Percentiles rank a stretch among this genome's conserved stretches.
These are phyloP conservation scores for Mesoclemmys tuberculata DNA, from an alignment of 2,113 vertebrate genomes.

Conservation along the genomic window DNA sequence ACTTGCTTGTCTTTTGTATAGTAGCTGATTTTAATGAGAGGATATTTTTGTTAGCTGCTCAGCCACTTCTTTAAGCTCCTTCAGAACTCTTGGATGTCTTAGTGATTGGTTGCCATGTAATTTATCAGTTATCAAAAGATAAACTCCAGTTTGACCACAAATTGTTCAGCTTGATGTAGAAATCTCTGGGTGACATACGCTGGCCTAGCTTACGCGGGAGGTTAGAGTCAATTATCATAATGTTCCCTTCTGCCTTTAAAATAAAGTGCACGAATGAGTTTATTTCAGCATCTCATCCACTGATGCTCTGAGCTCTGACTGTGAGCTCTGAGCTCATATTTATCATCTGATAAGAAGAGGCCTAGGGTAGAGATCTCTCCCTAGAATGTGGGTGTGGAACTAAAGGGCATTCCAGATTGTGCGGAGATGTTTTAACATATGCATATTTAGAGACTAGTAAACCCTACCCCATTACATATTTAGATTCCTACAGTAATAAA, in stretches of 20 bases:
- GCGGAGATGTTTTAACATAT: constrained; percentile 17
- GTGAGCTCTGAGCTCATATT: too few species aligned
- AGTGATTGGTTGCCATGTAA: too few species aligned
- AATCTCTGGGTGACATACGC: not conserved
- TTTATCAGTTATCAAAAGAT: not conserved
- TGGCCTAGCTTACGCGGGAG: too few species aligned
- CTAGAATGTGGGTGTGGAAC: not conserved
- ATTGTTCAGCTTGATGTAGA: not conserved
- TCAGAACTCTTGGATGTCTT: not conserved
- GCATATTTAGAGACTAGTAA: not conserved
- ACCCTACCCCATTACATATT: constrained; percentile 15
- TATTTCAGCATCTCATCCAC: not conserved
- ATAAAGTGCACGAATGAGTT: not conserved
- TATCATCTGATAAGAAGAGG: too few species aligned
- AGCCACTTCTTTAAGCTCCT: not conserved
- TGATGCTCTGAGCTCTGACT: not conserved
- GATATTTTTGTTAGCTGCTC: not conserved
- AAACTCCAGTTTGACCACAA: not conserved
- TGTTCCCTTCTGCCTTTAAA: not conserved
- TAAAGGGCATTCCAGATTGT: not conserved
- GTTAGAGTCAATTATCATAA: not conserved
- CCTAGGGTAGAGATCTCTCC: not conserved
- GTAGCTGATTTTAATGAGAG: not conserved
- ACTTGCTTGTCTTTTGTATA: not conserved
- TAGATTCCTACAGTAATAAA: constrained; percentile 16